Conservation (phyloP, 2,113 vertebrate genomes). For the Phrynosoma blainvillii region DNA sequence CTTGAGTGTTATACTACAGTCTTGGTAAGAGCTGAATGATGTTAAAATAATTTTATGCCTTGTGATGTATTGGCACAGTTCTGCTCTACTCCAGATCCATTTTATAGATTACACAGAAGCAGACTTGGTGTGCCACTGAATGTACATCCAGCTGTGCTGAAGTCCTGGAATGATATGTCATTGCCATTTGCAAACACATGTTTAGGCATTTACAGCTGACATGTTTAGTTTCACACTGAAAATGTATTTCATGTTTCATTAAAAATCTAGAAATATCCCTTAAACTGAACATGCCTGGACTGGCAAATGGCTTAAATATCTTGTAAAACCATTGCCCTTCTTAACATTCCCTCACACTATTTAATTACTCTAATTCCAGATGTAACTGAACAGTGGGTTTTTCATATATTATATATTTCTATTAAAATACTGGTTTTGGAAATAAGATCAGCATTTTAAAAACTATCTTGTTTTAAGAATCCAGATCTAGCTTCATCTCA, state of each 20-base stretch:
- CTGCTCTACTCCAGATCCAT: background rate
- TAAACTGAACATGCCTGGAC: background rate
- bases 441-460: background rate
- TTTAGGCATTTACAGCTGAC: background rate
- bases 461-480: background rate
- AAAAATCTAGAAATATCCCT: background rate
- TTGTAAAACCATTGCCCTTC: background rate
- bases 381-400: background rate
- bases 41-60: background rate
- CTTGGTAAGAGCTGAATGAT: background rate
- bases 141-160: background rate
- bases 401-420: background rate
- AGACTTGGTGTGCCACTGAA: background rate
- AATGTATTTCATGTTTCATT: background rate
- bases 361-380: rapidly evolving
- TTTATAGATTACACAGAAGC: background rate
- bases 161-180: background rate
- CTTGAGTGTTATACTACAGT: background rate
- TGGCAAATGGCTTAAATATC: background rate
- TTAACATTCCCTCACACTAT: background rate
- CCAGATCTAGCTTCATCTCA: conserved; percentile 17
- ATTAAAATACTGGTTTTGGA: conserved; percentile 28
- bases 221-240: background rate
- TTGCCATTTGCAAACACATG: background rate
- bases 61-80: background rate